phyloP scores from a whole-genome alignment of 2,888 invertebrate genomes.

The Nephrotoma appendiculata region DNA sequence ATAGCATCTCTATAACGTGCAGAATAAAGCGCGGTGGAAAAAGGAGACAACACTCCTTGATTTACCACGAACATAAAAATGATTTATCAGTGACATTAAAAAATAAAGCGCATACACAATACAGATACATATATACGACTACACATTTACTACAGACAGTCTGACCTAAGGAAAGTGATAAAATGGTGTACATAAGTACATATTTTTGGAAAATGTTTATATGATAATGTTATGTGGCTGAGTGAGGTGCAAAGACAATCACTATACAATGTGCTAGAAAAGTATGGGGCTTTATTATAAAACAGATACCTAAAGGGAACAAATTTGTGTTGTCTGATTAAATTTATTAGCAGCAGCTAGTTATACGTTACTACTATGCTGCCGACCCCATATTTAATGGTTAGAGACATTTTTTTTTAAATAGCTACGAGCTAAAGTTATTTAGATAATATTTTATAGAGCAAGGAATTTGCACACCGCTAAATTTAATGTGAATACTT shows the following conservation, averaged over 20 bases:
- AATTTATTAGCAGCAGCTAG: no score
- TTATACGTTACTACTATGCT: no score
- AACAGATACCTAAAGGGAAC: no score
- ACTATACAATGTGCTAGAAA: background rate
- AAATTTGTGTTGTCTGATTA: no score
- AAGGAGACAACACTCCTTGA: slow-evolving; percentile 21
- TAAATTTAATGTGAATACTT: no score
- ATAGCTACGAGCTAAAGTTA: no score
- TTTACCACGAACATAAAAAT: slow-evolving; percentile 33
- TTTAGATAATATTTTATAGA: no score
- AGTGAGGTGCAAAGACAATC: background rate
- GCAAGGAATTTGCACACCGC: no score
- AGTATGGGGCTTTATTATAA: no score
- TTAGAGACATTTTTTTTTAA: no score
- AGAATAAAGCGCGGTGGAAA: slow-evolving; percentile 8
- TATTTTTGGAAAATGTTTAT: background rate
- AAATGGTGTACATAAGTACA: background rate
- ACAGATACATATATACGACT: background rate
- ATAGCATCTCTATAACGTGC: background rate
- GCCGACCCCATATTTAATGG: no score
- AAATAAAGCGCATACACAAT: slow-evolving; percentile 11
- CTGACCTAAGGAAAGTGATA: background rate
- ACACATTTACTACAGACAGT: background rate
- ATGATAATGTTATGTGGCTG: background rate
- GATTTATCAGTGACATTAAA: slow-evolving; percentile 31